These are phyloP conservation scores for Calameuta pallipes DNA, from an alignment of 2,888 invertebrate genomes.

Conservation along the genomic window DNA sequence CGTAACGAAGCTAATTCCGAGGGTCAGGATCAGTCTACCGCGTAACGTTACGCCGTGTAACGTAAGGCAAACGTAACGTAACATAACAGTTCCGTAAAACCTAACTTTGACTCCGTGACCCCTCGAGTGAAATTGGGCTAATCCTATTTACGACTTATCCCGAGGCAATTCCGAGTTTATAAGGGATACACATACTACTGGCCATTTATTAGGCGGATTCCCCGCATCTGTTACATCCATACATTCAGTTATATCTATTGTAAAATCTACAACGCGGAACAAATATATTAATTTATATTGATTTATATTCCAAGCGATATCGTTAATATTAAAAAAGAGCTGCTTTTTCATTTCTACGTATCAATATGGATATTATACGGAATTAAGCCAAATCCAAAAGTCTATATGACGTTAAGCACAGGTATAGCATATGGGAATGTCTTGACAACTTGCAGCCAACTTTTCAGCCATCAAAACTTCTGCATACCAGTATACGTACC, in stretches of 20 bases:
- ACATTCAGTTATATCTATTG: neutral
- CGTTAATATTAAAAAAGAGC: neutral
- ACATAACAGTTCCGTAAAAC: constrained; percentile 23
- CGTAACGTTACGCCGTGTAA: neutral
- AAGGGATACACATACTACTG: constrained; percentile 2
- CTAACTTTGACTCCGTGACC: constrained; percentile 12
- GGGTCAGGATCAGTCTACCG: neutral
- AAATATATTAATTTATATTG: neutral
- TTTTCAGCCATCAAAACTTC: neutral
- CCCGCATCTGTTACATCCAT: neutral
- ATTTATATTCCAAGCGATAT: neutral
- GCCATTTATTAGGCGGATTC: neutral
- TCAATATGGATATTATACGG: neutral
- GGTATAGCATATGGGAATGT: neutral
- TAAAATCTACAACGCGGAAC: neutral
- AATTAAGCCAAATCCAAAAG: neutral
- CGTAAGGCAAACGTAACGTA: constrained; percentile 12
- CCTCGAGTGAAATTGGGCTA: constrained; percentile 18
- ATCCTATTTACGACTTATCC: constrained; percentile 23
- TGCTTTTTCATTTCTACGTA: neutral
- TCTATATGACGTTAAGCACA: neutral
- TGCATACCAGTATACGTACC: neutral
- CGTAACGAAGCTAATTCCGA: constrained; percentile 46
- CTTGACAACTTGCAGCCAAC: neutral
- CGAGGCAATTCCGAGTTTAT: constrained; percentile 21